Evolutionary conservation across 1,140 invertebrate genomes (phyloP).

Genomic region (Drosophila carrolli): DNA sequence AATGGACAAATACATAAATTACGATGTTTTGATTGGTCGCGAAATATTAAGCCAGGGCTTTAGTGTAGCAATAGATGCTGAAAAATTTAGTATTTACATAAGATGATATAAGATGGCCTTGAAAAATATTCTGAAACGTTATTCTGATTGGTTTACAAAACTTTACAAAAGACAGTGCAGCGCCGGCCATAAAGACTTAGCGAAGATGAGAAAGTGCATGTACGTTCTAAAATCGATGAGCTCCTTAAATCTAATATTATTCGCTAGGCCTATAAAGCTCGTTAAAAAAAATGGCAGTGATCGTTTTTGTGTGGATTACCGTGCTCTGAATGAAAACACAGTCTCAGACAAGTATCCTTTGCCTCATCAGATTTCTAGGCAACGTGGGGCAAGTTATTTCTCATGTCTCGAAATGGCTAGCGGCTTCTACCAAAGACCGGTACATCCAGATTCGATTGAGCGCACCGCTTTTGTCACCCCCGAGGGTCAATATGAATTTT

Average conservation of each 20-base stretch:
- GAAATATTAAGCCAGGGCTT: too few relatives aligned
- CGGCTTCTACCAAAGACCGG: too few relatives aligned
- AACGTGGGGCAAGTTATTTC: conserved; percentile 1
- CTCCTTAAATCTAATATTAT: conserved; percentile 11
- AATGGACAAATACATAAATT: too few relatives aligned
- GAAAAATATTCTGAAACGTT: too few relatives aligned
- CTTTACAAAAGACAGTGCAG: too few relatives aligned
- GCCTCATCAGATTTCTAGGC: conserved; percentile 10
- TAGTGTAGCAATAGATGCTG: too few relatives aligned
- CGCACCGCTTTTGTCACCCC: conserved; percentile 3
- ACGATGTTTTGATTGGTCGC: too few relatives aligned
- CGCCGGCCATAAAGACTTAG: conserved; percentile 5
- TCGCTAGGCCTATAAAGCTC: conserved; percentile 1
- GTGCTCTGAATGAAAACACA: conserved; percentile 3
- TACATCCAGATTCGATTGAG: too few relatives aligned
- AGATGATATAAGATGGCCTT: too few relatives aligned
- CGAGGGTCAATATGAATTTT: conserved; percentile 7
- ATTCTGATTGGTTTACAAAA: too few relatives aligned
- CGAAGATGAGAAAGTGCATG: conserved; percentile 7
- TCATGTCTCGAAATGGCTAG: too few relatives aligned
- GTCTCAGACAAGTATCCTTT: conserved; percentile 7
- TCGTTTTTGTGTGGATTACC: conserved; percentile 5
- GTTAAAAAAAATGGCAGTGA: conserved; percentile 9
- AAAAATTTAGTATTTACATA: too few relatives aligned
- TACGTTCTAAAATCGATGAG: conserved; percentile 8